phyloP scores from a whole-genome alignment of 2,888 invertebrate species.

The Chaitophorus viminalis region DNA sequence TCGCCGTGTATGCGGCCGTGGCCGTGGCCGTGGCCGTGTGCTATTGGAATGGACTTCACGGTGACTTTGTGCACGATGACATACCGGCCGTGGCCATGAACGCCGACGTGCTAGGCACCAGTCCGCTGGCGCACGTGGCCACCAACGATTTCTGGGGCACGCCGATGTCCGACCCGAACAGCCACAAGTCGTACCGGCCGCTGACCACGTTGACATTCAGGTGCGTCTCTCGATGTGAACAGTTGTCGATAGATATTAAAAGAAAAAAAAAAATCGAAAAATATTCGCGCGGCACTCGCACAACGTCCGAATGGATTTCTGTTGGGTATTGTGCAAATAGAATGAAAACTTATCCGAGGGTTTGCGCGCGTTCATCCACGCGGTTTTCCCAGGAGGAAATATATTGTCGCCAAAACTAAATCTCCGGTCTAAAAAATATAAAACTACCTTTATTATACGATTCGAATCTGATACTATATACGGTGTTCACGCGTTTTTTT shows the following conservation, averaged over 20 bases:
- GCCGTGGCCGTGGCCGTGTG: slow-evolving; percentile 71
- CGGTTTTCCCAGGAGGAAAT: too few species aligned
- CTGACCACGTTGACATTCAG: slow-evolving; percentile 85
- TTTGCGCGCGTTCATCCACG: too few species aligned
- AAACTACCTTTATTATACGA: too few species aligned
- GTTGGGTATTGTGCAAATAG: too few species aligned
- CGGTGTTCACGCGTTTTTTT: too few species aligned
- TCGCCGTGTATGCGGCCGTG: slow-evolving; percentile 60
- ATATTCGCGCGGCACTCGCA: neutral
- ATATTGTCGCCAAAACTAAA: too few species aligned
- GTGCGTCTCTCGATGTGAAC: slow-evolving; percentile 71
- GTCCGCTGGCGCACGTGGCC: slow-evolving; percentile 74
- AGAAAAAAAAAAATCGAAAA: too few species aligned
- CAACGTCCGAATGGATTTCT: too few species aligned
- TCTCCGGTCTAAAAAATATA: too few species aligned
- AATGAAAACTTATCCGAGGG: too few species aligned
- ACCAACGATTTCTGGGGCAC: slow-evolving; percentile 91
- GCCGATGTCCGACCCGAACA: slow-evolving; percentile 81
- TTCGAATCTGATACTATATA: too few species aligned
- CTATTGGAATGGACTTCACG: slow-evolving; percentile 79
- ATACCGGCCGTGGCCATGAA: slow-evolving; percentile 85
- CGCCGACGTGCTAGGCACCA: slow-evolving; percentile 80
- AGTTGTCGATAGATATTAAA: too few species aligned
- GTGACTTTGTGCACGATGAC: slow-evolving; percentile 90
- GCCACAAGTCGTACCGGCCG: slow-evolving; percentile 89